Conservation (phyloP, 2,797 vertebrate species). For the Intellagama lesueurii region DNA sequence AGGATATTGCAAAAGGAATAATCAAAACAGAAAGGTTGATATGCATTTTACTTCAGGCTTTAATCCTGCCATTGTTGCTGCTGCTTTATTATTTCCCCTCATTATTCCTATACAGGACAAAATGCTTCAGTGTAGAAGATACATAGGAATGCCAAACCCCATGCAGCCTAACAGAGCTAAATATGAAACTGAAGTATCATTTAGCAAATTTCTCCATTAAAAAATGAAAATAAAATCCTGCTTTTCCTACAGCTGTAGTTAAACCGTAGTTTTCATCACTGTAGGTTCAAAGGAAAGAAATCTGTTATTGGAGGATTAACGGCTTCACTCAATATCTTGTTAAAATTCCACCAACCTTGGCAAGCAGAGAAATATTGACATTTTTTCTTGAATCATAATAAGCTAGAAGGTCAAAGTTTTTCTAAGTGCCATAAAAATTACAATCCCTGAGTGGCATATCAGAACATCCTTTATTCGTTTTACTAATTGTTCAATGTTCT, state of each 20-base stretch:
- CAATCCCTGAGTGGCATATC: slow-evolving; percentile 44
- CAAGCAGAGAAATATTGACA: slow-evolving; percentile 74
- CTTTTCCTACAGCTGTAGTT: slow-evolving; percentile 38
- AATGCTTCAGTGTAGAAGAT: background rate
- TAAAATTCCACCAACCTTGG: slow-evolving; percentile 77
- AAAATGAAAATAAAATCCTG: slow-evolving; percentile 23
- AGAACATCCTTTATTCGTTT: slow-evolving; percentile 72
- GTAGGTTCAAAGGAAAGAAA: slow-evolving; percentile 68
- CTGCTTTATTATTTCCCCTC: background rate
- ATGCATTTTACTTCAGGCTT: slow-evolving; percentile 35
- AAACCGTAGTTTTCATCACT: slow-evolving; percentile 74
- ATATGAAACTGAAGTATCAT: background rate
- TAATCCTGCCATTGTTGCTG: slow-evolving; percentile 3
- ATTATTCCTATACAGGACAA: background rate
- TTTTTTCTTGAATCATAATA: slow-evolving; percentile 79
- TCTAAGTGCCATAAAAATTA: slow-evolving; percentile 64
- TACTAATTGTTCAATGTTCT: slow-evolving; percentile 79
- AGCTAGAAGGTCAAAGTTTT: slow-evolving; percentile 78
- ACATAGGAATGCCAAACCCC: background rate
- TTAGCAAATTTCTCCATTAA: slow-evolving; percentile 2
- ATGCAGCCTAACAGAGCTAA: slow-evolving; percentile 47
- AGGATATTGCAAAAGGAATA: slow-evolving; percentile 34
- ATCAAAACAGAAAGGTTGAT: slow-evolving; percentile 41
- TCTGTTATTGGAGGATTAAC: slow-evolving; percentile 76
- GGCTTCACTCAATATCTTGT: slow-evolving; percentile 78